Conservation (phyloP, 2,888 invertebrate genomes). For the Crossocerus cetratus region DNA sequence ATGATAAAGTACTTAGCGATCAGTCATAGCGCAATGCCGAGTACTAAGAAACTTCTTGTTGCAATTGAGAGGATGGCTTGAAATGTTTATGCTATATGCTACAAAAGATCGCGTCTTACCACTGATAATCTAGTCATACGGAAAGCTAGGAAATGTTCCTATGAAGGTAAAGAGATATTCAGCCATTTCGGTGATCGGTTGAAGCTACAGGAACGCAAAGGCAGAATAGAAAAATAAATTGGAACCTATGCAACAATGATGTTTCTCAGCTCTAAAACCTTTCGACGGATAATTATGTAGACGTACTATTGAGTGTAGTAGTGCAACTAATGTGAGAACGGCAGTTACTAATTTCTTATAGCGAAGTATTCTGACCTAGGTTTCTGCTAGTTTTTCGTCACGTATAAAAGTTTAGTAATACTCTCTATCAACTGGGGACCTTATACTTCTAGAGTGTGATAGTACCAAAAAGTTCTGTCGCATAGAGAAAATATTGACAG, state of each 20-base stretch:
- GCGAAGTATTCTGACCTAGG: conserved; percentile 42
- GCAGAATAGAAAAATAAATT: conserved; percentile 15
- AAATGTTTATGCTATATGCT: conserved; percentile 19
- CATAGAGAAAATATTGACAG: conserved; percentile 38
- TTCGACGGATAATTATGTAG: conserved; percentile 40
- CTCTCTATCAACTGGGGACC: conserved; percentile 18
- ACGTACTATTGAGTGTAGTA: conserved; percentile 42
- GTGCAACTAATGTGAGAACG: conserved; percentile 36
- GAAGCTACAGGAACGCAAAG: conserved; percentile 18
- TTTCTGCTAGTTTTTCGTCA: conserved; percentile 27
- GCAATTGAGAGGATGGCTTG: conserved; percentile 19
- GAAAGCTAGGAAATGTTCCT: conserved; percentile 13
- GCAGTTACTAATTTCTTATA: conserved; percentile 29
- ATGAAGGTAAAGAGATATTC: not conserved
- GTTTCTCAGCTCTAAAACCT: conserved; percentile 40
- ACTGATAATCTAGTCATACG: conserved; percentile 23
- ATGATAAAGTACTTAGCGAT: conserved; percentile 68
- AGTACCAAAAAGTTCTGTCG: conserved; percentile 38
- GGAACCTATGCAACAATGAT: conserved; percentile 40
- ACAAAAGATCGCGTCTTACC: conserved; percentile 37
- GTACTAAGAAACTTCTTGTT: conserved; percentile 41
- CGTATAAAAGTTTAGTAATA: conserved; percentile 46
- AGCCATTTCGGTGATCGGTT: conserved; percentile 4
- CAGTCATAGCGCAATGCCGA: conserved; percentile 52
- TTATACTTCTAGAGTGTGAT: conserved; percentile 36